These are phyloP conservation scores for Trachelus troglodyta DNA, from an alignment of 2,888 invertebrate genomes.

Conservation along the genomic window DNA sequence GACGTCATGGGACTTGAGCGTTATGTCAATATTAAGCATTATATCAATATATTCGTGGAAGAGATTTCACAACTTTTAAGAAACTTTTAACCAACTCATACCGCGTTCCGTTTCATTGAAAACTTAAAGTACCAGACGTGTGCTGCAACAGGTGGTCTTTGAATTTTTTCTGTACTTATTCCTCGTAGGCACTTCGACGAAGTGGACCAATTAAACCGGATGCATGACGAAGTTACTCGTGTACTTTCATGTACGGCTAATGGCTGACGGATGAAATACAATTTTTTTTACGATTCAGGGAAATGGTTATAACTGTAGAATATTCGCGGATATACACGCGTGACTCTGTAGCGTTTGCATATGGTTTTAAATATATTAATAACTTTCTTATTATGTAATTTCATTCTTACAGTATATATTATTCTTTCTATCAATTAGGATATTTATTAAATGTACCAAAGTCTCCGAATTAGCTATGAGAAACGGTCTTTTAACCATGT, in stretches of 20 bases:
- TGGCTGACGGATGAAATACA: not conserved
- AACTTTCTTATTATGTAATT: not conserved
- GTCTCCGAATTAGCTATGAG: not conserved
- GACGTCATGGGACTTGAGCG: not conserved
- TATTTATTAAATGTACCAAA: not conserved
- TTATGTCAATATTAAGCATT: not conserved
- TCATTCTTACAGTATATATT: not conserved
- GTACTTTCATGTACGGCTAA: too few species aligned
- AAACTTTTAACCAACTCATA: not conserved
- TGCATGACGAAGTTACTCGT: not conserved
- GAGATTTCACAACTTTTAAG: not conserved
- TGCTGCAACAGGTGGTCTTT: not conserved
- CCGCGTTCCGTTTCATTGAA: not conserved
- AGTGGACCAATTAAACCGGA: not conserved
- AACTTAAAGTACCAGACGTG: not conserved
- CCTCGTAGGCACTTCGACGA: not conserved
- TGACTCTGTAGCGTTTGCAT: not conserved
- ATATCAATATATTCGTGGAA: not conserved
- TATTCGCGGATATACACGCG: not conserved
- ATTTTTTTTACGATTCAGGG: not conserved
- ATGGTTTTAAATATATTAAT: not conserved
- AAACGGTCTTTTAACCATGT: not conserved
- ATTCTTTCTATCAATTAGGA: not conserved
- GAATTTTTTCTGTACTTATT: not conserved
- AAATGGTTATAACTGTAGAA: too few species aligned